Evolutionary conservation across 2,797 vertebrate genomes (phyloP), one percentile per base, ranked within the genome.

Genomic region (Sciurus vulgaris): DNA sequence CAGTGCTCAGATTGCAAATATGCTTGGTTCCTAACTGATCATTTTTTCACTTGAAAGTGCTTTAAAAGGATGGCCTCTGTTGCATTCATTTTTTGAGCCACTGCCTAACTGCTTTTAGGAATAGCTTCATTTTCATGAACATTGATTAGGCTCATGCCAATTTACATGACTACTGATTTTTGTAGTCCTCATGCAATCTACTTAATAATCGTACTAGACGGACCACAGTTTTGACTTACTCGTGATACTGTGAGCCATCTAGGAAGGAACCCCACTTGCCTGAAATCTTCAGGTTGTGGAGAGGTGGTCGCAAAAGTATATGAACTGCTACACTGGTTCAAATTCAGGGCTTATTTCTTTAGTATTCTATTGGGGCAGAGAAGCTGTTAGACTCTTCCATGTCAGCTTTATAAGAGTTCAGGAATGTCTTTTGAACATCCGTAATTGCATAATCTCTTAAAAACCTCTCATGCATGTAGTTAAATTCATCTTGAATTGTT

Each of bases 261-360:
- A 82, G 83, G 79, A 90, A 92, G 86, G 69, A 33, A 56, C 94
- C 51, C 93, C 51, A n/a, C 85, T 82, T 94, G 69, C 70, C 49
- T 22, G 69, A 88, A 49, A 30, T 74, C 69, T 86, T 90, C 12
- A 85, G 54, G n/a, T 47, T 51, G 17, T 63, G n/a, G 56, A 65
- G 63, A 89, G 20, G 41, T 26, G 7, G 63, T 85, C 41, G 17
- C 47, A 51, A 63, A 67, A 86, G 38, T n/a, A 30, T 26, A 22
- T 17, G 35, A 90, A 59, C 47, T 56, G 17, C 63, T 26, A 6
- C 10, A 6, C 0, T 41, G 78, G 74, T 35, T 70, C 63, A 26
- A 67, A 59, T 20, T 72, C 22, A 26, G 72, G 28, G 65, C 56
- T 82, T 74, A 8, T 72, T 63, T 30, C 35, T n/a, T 38, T 86